phyloP scores from a whole-genome alignment of 2,113 vertebrate genomes.

The Caranx ignobilis region DNA sequence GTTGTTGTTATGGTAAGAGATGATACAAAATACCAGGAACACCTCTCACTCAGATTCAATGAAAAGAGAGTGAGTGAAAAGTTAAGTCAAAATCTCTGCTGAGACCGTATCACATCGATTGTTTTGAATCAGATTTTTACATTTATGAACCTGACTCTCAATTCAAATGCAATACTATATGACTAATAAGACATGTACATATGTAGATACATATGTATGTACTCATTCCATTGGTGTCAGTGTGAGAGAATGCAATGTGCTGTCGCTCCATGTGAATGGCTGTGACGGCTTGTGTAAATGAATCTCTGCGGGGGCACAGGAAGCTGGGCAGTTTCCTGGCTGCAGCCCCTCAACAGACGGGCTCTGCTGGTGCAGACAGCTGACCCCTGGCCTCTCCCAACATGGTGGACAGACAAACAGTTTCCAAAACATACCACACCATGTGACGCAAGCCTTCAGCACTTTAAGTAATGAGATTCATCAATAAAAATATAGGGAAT shows the following conservation, averaged over 20 bases:
- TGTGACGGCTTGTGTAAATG: slow-evolving; percentile 67
- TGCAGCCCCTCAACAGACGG: slow-evolving; percentile 72
- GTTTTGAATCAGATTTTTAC: too few species aligned
- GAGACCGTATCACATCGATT: background rate
- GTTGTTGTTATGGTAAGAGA: too few species aligned
- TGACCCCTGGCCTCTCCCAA: slow-evolving; percentile 65
- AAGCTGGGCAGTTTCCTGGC: slow-evolving; percentile 79
- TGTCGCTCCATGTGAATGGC: slow-evolving; percentile 56
- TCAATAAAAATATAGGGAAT: slow-evolving; percentile 12
- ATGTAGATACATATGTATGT: background rate
- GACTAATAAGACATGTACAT: background rate
- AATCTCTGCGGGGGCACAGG: slow-evolving; percentile 69
- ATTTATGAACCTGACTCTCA: too few species aligned
- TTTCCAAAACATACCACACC: slow-evolving; percentile 57
- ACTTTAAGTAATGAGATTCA: slow-evolving; percentile 1
- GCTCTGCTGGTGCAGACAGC: slow-evolving; percentile 73
- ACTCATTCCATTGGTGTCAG: background rate
- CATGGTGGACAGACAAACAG: slow-evolving; percentile 65
- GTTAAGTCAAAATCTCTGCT: too few species aligned
- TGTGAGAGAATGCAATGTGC: slow-evolving; percentile 11
- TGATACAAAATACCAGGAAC: too few species aligned
- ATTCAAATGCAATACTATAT: background rate
- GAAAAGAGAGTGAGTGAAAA: too few species aligned
- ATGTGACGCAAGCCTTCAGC: slow-evolving; percentile 51
- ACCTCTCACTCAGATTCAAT: too few species aligned